Conservation (phyloP, 2,797 vertebrate species). For the Pantherophis alleghaniensis region DNA sequence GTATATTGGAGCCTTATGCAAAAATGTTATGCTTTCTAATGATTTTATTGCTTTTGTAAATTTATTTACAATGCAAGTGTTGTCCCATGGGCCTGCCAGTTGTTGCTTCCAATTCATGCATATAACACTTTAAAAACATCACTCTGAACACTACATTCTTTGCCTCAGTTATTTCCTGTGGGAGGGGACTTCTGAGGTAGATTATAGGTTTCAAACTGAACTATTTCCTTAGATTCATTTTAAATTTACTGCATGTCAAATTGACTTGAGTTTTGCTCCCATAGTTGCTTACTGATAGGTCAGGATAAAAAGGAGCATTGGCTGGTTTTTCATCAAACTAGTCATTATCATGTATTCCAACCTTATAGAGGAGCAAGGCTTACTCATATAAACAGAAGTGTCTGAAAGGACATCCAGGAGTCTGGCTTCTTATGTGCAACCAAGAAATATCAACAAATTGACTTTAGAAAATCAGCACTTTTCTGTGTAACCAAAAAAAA, state of each 20-base stretch:
- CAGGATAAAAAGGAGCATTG: constrained; percentile 22
- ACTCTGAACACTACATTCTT: constrained; percentile 44
- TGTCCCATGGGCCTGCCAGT: not conserved
- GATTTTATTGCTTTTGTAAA: not conserved
- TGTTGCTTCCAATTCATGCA: not conserved
- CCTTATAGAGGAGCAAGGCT: constrained; percentile 6
- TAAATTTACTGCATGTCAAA: constrained; percentile 52
- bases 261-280: not conserved
- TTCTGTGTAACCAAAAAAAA: not conserved
- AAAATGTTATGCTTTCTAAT: not conserved
- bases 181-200: constrained; percentile 53
- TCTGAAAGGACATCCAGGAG: constrained; percentile 27
- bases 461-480: not conserved
- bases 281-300: constrained; percentile 11
- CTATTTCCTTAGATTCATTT: constrained; percentile 57
- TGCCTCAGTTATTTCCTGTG: constrained; percentile 52
- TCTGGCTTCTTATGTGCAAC: constrained; percentile 3
- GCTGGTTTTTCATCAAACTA: constrained; percentile 30
- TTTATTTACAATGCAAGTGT: not conserved
- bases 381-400: constrained; percentile 20
- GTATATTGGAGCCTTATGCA: not conserved
- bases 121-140: constrained; percentile 46
- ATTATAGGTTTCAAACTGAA: constrained; percentile 58
- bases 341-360: constrained; percentile 47
- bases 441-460: constrained; percentile 22